Percentiles rank a stretch among this genome's conserved stretches.
Evolutionary conservation across 2,888 invertebrate species (phyloP).

Genomic region (Elegia similella): DNA sequence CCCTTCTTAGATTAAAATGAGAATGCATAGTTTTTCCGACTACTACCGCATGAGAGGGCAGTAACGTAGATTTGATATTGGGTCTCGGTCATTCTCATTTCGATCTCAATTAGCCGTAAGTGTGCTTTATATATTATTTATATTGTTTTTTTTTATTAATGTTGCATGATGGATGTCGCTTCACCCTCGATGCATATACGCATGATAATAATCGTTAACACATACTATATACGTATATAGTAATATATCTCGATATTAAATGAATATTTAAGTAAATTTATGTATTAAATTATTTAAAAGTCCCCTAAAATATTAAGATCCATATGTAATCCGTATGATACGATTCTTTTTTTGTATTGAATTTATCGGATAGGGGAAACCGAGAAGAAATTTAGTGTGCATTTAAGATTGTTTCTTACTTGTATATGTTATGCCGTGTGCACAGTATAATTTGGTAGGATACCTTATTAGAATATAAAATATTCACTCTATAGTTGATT

Average conservation of each 20-base stretch:
- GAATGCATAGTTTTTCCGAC: constrained; percentile 53
- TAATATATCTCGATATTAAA: constrained; percentile 19
- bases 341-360: not conserved
- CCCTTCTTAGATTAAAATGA: constrained; percentile 70
- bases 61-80: constrained; percentile 34
- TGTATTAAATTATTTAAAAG: constrained; percentile 11
- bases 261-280: constrained; percentile 22
- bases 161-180: constrained; percentile 77
- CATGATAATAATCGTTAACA: constrained; percentile 43
- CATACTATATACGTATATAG: constrained; percentile 12
- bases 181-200: constrained; percentile 65
- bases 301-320: constrained; percentile 4
- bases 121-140: constrained; percentile 46
- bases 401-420: not conserved
- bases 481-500: too few species aligned
- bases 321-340: constrained; percentile 10
- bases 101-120: constrained; percentile 55
- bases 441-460: too few species aligned
- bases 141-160: constrained; percentile 51
- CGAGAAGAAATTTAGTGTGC: not conserved
- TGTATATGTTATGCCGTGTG: too few species aligned
- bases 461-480: too few species aligned
- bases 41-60: constrained; percentile 41
- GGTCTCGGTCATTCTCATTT: constrained; percentile 76
- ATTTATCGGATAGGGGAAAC: not conserved